Conservation (phyloP, 2,888 invertebrate species). For the Carterocephalus palaemon region DNA sequence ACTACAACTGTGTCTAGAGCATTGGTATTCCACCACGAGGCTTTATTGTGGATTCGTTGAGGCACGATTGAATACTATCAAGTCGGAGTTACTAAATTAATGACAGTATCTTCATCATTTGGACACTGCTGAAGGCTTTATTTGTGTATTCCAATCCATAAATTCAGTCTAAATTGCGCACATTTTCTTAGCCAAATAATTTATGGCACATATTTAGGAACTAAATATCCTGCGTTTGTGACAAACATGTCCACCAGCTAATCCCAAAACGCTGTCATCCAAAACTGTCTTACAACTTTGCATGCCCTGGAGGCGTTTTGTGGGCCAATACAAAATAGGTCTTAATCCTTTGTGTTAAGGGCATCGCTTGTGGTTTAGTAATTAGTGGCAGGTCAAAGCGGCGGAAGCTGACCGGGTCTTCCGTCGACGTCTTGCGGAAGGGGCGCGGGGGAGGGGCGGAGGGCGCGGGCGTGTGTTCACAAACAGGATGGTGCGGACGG, state of each 20-base stretch:
- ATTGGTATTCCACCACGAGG: too few relatives aligned
- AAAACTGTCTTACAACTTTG: slow-evolving; percentile 58
- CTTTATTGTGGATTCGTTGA: too few relatives aligned
- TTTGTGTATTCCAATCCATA: too few relatives aligned
- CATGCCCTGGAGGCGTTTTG: slow-evolving; percentile 12
- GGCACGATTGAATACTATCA: too few relatives aligned
- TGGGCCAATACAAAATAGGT: neutral
- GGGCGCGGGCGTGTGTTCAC: neutral
- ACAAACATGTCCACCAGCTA: slow-evolving; percentile 34
- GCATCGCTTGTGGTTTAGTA: slow-evolving; percentile 40
- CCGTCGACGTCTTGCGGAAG: slow-evolving; percentile 61
- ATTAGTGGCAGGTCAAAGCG: slow-evolving; percentile 72
- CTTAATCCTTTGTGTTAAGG: slow-evolving; percentile 2
- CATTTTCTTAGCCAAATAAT: too few relatives aligned
- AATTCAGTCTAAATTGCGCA: too few relatives aligned
- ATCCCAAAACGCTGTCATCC: slow-evolving; percentile 43
- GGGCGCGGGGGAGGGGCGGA: slow-evolving; percentile 32
- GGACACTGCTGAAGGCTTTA: too few relatives aligned
- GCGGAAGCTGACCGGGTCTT: slow-evolving; percentile 71
- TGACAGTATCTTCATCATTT: too few relatives aligned
- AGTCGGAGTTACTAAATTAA: too few relatives aligned
- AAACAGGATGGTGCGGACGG: slow-evolving; percentile 16
- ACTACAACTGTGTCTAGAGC: too few relatives aligned
- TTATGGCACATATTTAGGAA: too few relatives aligned
- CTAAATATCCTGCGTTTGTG: too few relatives aligned